Percentiles rank a stretch among this genome's conserved stretches.
Conservation (phyloP, 2,113 vertebrate species). For the Oncorhynchus masou region DNA sequence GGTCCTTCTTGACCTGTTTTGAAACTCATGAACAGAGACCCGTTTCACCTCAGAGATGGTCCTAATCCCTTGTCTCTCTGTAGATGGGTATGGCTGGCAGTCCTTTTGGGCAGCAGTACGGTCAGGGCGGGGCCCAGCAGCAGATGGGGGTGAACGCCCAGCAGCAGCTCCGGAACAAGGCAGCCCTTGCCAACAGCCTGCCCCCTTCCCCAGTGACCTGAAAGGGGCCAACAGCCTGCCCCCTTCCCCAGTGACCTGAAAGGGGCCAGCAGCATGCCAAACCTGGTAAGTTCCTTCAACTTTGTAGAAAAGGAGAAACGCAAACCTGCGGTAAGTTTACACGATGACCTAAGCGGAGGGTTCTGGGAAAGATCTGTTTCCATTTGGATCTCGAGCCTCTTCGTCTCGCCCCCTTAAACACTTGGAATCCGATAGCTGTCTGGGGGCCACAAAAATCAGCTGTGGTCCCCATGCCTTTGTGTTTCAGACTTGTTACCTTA, state of each 20-base stretch:
- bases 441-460: too few species aligned
- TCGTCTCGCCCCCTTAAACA: too few species aligned
- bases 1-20: too few species aligned
- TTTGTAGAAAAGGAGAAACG: not conserved
- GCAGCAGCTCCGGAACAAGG: slow-evolving; percentile 87
- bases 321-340: too few species aligned
- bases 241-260: too few species aligned
- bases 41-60: not conserved
- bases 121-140: slow-evolving; percentile 82
- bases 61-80: slow-evolving; percentile 29
- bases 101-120: slow-evolving; percentile 89
- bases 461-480: too few species aligned
- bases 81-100: slow-evolving; percentile 90
- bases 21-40: too few species aligned
- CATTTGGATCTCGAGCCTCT: too few species aligned
- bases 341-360: too few species aligned
- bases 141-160: slow-evolving; percentile 88
- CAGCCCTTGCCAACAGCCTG: slow-evolving; percentile 87
- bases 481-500: too few species aligned
- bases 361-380: too few species aligned
- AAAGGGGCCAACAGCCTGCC: slow-evolving; percentile 56
- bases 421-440: too few species aligned
- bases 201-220: slow-evolving; percentile 86
- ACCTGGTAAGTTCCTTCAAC: slow-evolving; percentile 81
- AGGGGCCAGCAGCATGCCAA: slow-evolving; percentile 88